Base-by-base conservation (phyloP, 2,113 vertebrate genomes). In the Neogobius melanostomus region DNA sequence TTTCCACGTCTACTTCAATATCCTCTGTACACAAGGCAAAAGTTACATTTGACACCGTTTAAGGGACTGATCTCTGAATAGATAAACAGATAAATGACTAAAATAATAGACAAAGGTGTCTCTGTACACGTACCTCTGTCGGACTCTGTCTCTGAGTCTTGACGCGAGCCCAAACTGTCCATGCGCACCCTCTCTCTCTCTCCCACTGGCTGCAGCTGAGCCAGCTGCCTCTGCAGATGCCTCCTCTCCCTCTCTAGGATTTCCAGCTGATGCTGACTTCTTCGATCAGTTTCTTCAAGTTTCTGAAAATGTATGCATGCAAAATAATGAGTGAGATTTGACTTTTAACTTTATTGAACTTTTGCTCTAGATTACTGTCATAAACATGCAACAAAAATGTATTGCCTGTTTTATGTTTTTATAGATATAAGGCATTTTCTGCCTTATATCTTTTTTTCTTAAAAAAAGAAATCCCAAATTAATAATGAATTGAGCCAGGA, bases 1-100 rank as follows among this genome's bases (percentile, higher is more conserved):
- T 97, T 94, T 98, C 96, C 82, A 98, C 95, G 0, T 98, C 96
- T 77, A 98, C 95, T 93, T 98, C 96, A 73, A 98, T 97, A 89
- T 98, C 96, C 87, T 98, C 96, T 98, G 84, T 68, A 90, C 84
- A 85, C 61, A 69, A 6, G 64, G 7, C 64, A 59, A 65, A 47
- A 45, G 1, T 36, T 65, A 71, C 8, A 21, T 21, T 61, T 44
- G n/a, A 36, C n/a, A 8, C 1, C 44, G 42, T 12, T 43, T 7
- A 61, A 61, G 3, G 7, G 14, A 61, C 36, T 5, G 6, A 5
- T 59, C 14, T n/a, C 21, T 59, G 11, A 7, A 14, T 60, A 60
- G 11, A 59, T 36, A 28, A 4, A 4, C 8, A 8, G 15, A 51
- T 68, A 28, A 16, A 54, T 54, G 8, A 54, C 21, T 0, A 80